Percentiles rank a stretch among this genome's conserved stretches.
Conservation (phyloP, 1,140 invertebrate genomes). For the Laupala kohalensis region DNA sequence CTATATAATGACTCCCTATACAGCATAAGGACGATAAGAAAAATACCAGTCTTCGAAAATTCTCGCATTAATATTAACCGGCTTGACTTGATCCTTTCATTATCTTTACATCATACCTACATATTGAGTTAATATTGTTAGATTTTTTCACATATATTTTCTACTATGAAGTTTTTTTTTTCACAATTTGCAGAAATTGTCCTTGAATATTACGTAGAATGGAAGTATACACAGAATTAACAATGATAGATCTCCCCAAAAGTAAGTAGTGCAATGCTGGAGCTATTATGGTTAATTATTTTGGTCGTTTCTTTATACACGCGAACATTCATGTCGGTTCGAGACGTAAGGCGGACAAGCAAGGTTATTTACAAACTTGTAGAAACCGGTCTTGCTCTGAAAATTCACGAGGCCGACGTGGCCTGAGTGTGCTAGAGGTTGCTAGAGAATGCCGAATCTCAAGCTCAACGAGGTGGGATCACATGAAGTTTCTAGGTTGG, state of each 20-base stretch:
- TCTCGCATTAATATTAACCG: background rate
- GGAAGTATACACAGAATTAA: background rate
- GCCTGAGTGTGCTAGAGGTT: no score
- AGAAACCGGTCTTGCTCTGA: background rate
- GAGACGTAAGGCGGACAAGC: background rate
- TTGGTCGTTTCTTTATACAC: background rate
- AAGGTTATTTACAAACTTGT: background rate
- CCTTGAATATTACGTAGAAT: background rate
- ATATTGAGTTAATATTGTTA: background rate
- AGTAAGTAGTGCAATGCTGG: background rate
- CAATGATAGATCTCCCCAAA: background rate
- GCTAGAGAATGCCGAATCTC: no score
- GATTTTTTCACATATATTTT: background rate
- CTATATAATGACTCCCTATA: background rate
- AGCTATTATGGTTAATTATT: background rate
- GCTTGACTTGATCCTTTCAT: background rate
- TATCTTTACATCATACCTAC: background rate
- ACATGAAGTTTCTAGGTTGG: no score
- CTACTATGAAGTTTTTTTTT: background rate
- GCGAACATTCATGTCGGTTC: background rate
- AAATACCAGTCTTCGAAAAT: background rate
- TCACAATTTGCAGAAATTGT: background rate
- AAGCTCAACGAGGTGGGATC: no score
- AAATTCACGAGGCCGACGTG: no score
- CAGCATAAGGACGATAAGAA: background rate